A percentile compares a stretch with the other conserved stretches of the same genome.
Conservation (phyloP, 2,888 invertebrate species). For the Lepidocyrtoides sp. region DNA sequence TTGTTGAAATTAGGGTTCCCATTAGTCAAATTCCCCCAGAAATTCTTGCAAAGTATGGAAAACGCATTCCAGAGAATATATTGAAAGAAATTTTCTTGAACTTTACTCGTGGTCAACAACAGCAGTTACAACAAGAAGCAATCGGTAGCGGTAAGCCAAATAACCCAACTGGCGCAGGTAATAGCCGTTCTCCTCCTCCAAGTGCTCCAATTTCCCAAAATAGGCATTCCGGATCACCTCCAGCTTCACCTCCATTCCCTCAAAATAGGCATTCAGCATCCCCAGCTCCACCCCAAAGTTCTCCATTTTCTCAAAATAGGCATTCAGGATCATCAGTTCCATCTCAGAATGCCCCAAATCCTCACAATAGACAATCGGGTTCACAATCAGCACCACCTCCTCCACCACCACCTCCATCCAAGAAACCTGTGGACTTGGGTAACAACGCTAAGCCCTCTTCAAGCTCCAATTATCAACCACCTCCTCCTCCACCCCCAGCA, state of each 20-base stretch:
- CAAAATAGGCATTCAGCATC: too few species aligned
- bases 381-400: background rate
- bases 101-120: constrained; percentile 64
- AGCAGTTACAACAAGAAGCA: constrained; percentile 61
- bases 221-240: background rate
- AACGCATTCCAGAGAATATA: constrained; percentile 70
- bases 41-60: constrained; percentile 72
- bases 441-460: constrained; percentile 27
- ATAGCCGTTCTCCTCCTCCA: constrained; percentile 48
- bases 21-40: constrained; percentile 75
- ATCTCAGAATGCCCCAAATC: constrained; percentile 48
- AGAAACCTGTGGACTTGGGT: constrained; percentile 64
- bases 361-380: constrained; percentile 34
- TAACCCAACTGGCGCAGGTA: constrained; percentile 67
- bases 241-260: background rate
- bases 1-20: constrained; percentile 71
- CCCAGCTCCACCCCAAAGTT: constrained; percentile 47
- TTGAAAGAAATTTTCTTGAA: constrained; percentile 72
- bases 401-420: constrained; percentile 23
- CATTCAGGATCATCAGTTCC: too few species aligned
- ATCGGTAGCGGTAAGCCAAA: constrained; percentile 27
- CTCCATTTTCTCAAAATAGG: constrained; percentile 59
- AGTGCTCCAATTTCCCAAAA: constrained; percentile 58
- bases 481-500: constrained; percentile 60
- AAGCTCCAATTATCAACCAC: constrained; percentile 50